phyloP scores from a whole-genome alignment of 2,797 vertebrate genomes.

The Bryconaethiops microstoma region DNA sequence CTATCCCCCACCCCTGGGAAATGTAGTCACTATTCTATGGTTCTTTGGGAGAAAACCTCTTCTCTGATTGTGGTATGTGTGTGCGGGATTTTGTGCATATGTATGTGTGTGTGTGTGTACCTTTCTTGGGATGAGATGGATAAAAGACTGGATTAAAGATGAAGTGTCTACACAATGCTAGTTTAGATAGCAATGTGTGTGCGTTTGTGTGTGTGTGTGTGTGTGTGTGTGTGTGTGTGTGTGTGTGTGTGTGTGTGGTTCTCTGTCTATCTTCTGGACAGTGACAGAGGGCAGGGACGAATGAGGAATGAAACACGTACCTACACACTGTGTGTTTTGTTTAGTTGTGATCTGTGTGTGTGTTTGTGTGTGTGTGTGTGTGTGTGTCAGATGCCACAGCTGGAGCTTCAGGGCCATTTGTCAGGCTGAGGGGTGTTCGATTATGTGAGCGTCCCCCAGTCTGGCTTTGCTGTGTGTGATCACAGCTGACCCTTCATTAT shows the following conservation, averaged over 20 bases:
- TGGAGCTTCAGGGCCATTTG: conserved; percentile 93
- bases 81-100: background rate
- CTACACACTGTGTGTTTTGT: conserved; percentile 46
- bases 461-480: conserved; percentile 90
- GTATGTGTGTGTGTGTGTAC: conserved; percentile 18
- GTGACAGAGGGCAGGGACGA: conserved; percentile 53
- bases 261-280: conserved; percentile 47
- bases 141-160: conserved; percentile 56
- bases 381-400: conserved; percentile 97
- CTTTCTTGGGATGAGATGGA: conserved; percentile 54
- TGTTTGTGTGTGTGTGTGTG: conserved; percentile 80
- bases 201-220: conserved; percentile 33
- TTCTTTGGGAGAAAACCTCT: conserved; percentile 27
- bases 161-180: conserved; percentile 48
- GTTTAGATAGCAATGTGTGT: conserved; percentile 32
- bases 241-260: conserved; percentile 31
- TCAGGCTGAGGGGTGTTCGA: conserved; percentile 91
- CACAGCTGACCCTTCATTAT: conserved; percentile 99
- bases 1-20: conserved; percentile 46
- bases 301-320: conserved; percentile 60
- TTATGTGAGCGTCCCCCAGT: conserved; percentile 87
- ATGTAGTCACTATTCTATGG: conserved; percentile 42
- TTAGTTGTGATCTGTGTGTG: background rate
- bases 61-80: conserved; percentile 43
- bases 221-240: conserved; percentile 34